A percentile compares a stretch with the other conserved stretches of the same genome.
These are phyloP conservation scores for Venturia canescens DNA, from an alignment of 1,140 invertebrate genomes.

Conservation along the genomic window DNA sequence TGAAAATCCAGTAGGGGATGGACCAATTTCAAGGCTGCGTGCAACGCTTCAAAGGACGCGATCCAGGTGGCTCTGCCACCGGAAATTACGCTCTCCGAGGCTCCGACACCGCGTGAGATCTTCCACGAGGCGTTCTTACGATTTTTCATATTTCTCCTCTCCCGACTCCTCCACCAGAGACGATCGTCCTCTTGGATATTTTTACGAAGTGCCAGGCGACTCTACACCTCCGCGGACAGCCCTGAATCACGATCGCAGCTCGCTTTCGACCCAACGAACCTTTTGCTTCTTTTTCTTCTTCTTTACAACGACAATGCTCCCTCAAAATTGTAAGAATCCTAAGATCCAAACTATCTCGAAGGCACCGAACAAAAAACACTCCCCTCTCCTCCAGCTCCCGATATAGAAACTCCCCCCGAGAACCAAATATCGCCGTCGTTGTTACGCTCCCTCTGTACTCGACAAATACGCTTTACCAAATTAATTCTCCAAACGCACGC, in stretches of 20 bases:
- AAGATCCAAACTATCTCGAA: not conserved
- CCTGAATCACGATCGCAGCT: too few relatives aligned
- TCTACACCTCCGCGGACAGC: too few relatives aligned
- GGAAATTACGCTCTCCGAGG: not conserved
- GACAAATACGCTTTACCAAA: not conserved
- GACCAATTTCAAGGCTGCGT: constrained; percentile 16
- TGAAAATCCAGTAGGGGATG: constrained; percentile 1
- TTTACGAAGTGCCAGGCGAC: not conserved
- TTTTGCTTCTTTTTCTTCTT: too few relatives aligned
- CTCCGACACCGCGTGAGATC: not conserved
- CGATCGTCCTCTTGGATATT: too few relatives aligned
- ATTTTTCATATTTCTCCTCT: not conserved
- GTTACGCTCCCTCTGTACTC: not conserved
- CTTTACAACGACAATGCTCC: not conserved
- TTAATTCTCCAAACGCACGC: not conserved
- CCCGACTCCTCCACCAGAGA: too few relatives aligned
- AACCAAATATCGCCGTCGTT: not conserved
- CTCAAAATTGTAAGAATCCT: not conserved
- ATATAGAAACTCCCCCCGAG: not conserved
- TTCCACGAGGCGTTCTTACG: not conserved
- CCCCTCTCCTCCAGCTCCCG: not conserved
- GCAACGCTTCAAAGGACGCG: not conserved
- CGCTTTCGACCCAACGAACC: too few relatives aligned
- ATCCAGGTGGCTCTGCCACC: constrained; percentile 9
- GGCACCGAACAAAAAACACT: not conserved